These are phyloP conservation scores for Lobophora halterata DNA, from an alignment of 2,888 invertebrate genomes.

Conservation along the genomic window DNA sequence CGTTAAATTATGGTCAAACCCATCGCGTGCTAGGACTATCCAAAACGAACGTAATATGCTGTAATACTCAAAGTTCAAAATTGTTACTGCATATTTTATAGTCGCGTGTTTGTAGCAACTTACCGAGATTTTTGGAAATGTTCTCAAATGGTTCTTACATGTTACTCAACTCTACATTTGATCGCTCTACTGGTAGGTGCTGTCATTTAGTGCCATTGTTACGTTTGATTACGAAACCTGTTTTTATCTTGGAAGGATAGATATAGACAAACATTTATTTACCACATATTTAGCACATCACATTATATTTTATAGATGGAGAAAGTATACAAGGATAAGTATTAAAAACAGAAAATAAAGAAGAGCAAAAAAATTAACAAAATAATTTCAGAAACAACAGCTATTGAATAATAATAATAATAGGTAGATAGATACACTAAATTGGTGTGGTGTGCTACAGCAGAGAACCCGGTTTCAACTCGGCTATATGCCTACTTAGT, in stretches of 20 bases:
- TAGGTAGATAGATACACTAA: too few relatives aligned
- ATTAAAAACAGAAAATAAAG: background rate
- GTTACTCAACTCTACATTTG: slow-evolving; percentile 8
- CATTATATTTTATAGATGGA: too few relatives aligned
- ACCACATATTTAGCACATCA: too few relatives aligned
- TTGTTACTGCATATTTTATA: slow-evolving; percentile 28
- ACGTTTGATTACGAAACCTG: slow-evolving; percentile 11
- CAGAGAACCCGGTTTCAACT: too few relatives aligned
- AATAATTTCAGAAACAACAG: background rate
- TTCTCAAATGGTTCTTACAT: slow-evolving; percentile 12
- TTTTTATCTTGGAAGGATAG: slow-evolving; percentile 8
- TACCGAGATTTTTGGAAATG: slow-evolving; percentile 16
- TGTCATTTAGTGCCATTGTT: slow-evolving; percentile 11
- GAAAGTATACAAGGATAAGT: too few relatives aligned
- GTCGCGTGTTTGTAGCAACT: slow-evolving; percentile 32
- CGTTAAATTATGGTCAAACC: slow-evolving; percentile 33
- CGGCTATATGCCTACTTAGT: too few relatives aligned
- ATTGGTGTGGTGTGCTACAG: too few relatives aligned
- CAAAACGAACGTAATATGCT: slow-evolving; percentile 33
- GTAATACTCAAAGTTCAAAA: slow-evolving; percentile 24
- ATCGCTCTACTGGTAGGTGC: background rate
- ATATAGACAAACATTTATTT: too few relatives aligned
- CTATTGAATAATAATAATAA: too few relatives aligned
- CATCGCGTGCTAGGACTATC: slow-evolving; percentile 41
- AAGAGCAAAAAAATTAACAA: background rate